A percentile compares a stretch with the other conserved stretches of the same genome.
Evolutionary conservation across 2,797 vertebrate species (phyloP).

Genomic region (Babyrousa celebensis): DNA sequence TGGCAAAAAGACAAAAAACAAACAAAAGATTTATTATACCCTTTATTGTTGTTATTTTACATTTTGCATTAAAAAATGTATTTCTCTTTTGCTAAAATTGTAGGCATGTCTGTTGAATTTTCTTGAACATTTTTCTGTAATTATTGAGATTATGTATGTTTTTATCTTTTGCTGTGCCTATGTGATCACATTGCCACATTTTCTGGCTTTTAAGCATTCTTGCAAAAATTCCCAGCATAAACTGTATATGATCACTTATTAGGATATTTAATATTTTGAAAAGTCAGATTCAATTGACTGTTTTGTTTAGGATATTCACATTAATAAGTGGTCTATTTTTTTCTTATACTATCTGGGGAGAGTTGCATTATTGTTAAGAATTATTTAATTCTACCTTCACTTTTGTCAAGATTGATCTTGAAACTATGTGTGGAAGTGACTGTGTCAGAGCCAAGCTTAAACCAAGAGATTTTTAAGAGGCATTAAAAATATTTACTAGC

Average conservation of each 20-base stretch:
- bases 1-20: no score
- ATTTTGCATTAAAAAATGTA: slow-evolving; percentile 60
- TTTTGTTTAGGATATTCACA: slow-evolving; percentile 35
- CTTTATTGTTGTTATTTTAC: slow-evolving; percentile 46
- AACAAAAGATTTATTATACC: neutral
- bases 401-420: slow-evolving; percentile 45
- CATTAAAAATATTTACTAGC: neutral
- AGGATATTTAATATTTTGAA: neutral
- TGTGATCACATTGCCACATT: neutral
- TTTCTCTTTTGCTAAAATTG: slow-evolving; percentile 64
- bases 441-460: neutral
- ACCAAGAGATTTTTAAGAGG: neutral
- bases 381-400: slow-evolving; percentile 26
- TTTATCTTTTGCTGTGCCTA: slow-evolving; percentile 53
- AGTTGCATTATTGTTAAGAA: neutral
- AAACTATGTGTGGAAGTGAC: neutral
- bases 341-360: neutral
- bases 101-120: slow-evolving; percentile 63
- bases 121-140: slow-evolving; percentile 54
- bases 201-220: slow-evolving; percentile 55
- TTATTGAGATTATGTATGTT: neutral
- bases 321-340: slow-evolving; percentile 60
- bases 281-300: slow-evolving; percentile 4
- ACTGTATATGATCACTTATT: slow-evolving; percentile 29
- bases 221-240: slow-evolving; percentile 37